Evolutionary conservation across 2,113 vertebrate species (phyloP).

Genomic region (Paramisgurnus dabryanus): DNA sequence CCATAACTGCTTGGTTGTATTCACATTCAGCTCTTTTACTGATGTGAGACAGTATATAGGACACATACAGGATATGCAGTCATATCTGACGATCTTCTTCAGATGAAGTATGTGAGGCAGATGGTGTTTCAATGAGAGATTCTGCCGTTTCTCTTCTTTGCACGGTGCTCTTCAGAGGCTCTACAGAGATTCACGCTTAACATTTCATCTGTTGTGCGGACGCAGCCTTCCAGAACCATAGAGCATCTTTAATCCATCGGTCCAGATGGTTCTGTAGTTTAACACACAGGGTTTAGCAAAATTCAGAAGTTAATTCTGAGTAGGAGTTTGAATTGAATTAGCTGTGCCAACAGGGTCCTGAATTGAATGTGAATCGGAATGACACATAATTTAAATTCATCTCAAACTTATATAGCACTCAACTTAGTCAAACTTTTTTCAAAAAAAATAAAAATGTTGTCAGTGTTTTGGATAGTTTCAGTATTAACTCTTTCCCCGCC

Average conservation of each 20-base stretch:
- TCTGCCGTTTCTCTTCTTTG: conserved; percentile 21
- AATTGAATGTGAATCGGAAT: background rate
- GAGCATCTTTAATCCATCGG: conserved; percentile 20
- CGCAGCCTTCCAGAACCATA: conserved; percentile 20
- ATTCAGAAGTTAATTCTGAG: background rate
- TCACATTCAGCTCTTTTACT: background rate
- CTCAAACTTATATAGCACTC: no score
- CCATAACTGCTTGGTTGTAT: background rate
- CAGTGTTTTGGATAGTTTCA: no score
- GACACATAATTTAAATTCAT: background rate
- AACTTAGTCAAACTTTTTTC: no score
- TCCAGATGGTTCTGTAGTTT: conserved; percentile 20
- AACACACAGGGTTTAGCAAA: background rate
- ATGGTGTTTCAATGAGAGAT: conserved; percentile 20
- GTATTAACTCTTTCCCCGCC: no score
- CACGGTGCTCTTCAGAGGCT: conserved; percentile 12
- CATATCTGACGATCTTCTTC: background rate
- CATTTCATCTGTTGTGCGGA: conserved; percentile 29
- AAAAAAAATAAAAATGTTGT: background rate
- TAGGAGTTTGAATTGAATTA: background rate
- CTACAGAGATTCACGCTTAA: conserved; percentile 3
- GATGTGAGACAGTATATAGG: background rate
- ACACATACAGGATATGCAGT: no score
- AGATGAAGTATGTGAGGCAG: conserved; percentile 14
- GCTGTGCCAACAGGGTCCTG: no score